Evolutionary conservation across 2,797 vertebrate genomes (phyloP), one percentile per base, ranked within the genome.

Genomic region (Gymnothorax reevesii): DNA sequence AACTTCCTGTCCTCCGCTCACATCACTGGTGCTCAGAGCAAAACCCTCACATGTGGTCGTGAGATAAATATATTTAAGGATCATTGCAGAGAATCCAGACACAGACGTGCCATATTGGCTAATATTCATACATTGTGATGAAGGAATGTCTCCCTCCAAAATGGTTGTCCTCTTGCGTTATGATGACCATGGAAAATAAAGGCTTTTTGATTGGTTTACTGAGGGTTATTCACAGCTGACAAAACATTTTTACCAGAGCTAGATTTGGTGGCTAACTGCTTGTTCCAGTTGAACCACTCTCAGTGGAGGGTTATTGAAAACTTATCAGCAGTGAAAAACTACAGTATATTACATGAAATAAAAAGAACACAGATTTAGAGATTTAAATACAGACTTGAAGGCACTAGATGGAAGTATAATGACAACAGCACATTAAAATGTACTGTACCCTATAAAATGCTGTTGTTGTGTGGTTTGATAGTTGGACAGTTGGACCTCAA

Each of bases 401-500:
- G n/a, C n/a, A 8, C 22, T 66, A n/a, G 62, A 66, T 66, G 62
- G n/a, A 7, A 66, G 2, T 7, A n/a, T 5, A 66, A 66, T 66
- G 62, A 66, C 22, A 4, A 0, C 20, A 25, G 22, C 8, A 20
- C 13, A 62, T 15, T 62, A 20, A 66, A 66, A 66, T 4, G 62
- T 66, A 17, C 59, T n/a, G 62, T 66, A 66, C 62, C 62, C 8
- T n/a, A 66, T 1, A 25, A n/a, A n/a, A 20, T n/a, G 20, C 62
- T 22, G 20, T 66, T 20, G 12, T 3, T 60, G 1, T 60, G 59
- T 22, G 62, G 62, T 42, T 42, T 42, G 62, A 64, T 64, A 64
- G 1, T 64, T 64, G 6, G 62, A 64, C 13, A 6, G 5, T 22
- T 88, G 86, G 52, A 87, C 89, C 59, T 33, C 8, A 33, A 42